Base-by-base conservation (phyloP, 1,140 invertebrate genomes). In the Nasonia longicornis region DNA sequence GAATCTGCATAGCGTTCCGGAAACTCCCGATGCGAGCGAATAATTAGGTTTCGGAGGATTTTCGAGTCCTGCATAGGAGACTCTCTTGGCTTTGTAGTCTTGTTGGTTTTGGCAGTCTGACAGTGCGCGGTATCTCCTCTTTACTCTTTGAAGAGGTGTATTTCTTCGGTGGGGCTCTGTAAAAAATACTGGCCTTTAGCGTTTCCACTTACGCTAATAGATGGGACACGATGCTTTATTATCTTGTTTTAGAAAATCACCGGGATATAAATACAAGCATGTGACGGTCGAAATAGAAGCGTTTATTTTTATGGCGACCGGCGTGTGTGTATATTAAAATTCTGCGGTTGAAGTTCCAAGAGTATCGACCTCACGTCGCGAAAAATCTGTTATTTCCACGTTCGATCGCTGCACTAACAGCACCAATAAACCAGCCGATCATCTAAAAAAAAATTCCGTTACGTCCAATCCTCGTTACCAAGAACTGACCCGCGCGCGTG, bases 91-190 rank as follows among this genome's bases (percentile, higher is more conserved):
- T 77, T 70, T 77, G 66, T n/a, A 69, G 22, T 52, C 52, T 22
- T 69, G 26, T 48, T 52, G 26, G 7, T 70, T 77, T 77, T 70
- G 66, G n/a, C 38, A 22, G 11, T 35, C n/a, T 35, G 31, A 35
- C 31, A 35, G 31, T 35, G 76, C 45, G 70, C 63, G 63, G n/a
- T 20, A 10, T 70, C 66, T n/a, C 20, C 3, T 26, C 29, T 78
- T 71, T 58, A 29, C 69, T 64, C 74, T 79, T 71, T 52, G 38
- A 58, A 72, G n/a, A 79, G 63, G 3, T 38, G n/a, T 31, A 12
- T 31, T 79, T 71, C 48, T 79, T 71, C 45, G 71, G 67, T 79
- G 67, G 64, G 16, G 48, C 69, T 70, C 31, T 29, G 29, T 70
- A 69, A 52, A 69, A 77, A 67, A 77, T 69, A 70, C 14, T 52